A percentile compares a stretch with the other conserved stretches of the same genome.
phyloP scores from a whole-genome alignment of 2,888 invertebrate species.

The Limnephilus auricula region DNA sequence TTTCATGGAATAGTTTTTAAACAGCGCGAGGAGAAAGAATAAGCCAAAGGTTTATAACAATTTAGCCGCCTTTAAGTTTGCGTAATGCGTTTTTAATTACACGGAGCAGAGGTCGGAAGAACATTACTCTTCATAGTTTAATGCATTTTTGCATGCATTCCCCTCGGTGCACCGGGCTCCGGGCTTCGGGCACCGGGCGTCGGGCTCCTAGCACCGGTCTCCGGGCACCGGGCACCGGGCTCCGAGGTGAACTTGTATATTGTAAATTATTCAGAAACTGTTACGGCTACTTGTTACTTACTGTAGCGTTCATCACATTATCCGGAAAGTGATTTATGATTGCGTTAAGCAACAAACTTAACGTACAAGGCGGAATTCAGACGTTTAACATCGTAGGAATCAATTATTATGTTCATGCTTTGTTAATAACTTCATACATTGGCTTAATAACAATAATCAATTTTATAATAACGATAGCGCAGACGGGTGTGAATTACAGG shows the following conservation, averaged over 20 bases:
- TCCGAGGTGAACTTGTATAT: slow-evolving; percentile 23
- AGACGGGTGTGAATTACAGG: too few species aligned
- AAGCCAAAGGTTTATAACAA: slow-evolving; percentile 39
- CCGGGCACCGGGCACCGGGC: background rate
- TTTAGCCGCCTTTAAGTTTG: slow-evolving; percentile 40
- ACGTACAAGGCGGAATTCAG: background rate
- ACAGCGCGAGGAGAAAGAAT: slow-evolving; percentile 34
- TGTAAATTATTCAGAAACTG: slow-evolving; percentile 18
- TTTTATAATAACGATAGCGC: too few species aligned
- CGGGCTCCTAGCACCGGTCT: background rate
- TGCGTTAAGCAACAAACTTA: background rate
- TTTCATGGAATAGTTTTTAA: slow-evolving; percentile 19
- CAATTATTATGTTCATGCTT: background rate
- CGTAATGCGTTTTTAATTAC: slow-evolving; percentile 51
- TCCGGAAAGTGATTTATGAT: background rate
- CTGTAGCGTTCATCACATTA: slow-evolving; percentile 2
- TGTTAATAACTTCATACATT: background rate
- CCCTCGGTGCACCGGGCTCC: background rate
- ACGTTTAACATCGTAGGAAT: background rate
- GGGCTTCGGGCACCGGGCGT: background rate
- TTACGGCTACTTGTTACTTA: background rate
- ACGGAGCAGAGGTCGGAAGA: slow-evolving; percentile 19
- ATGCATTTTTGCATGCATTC: slow-evolving; percentile 47
- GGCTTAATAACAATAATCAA: background rate
- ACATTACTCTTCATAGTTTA: slow-evolving; percentile 27